These are phyloP conservation scores for Sinocyclocheilus anshuiensis DNA, from an alignment of 2,113 vertebrate species.

Conservation along the genomic window DNA sequence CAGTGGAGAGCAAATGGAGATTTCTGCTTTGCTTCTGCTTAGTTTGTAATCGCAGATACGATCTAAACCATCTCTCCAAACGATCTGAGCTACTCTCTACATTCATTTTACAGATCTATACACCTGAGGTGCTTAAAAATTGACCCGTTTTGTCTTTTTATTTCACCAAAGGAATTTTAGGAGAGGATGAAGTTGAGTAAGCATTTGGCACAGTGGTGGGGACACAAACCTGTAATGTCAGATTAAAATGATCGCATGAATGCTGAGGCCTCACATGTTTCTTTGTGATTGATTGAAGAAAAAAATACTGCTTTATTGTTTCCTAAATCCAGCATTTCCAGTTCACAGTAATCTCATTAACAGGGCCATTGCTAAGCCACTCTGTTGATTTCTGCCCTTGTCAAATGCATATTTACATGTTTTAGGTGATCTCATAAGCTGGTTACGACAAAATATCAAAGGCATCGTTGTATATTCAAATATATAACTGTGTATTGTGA, in stretches of 20 bases:
- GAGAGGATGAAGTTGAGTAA: background rate
- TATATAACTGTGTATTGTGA: background rate
- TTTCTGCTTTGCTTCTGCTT: slow-evolving; percentile 6
- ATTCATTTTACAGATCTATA: background rate
- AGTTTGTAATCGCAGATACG: background rate
- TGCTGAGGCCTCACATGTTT: background rate
- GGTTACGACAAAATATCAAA: slow-evolving; percentile 12
- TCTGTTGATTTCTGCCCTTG: slow-evolving; percentile 21
- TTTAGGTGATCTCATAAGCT: slow-evolving; percentile 23
- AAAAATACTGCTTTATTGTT: slow-evolving; percentile 22
- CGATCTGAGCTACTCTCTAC: background rate
- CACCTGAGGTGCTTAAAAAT: background rate
- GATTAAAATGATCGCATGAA: background rate
- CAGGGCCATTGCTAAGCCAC: slow-evolving; percentile 32
- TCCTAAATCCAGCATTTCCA: slow-evolving; percentile 26
- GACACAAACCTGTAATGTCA: background rate
- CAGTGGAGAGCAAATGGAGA: background rate
- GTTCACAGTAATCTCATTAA: slow-evolving; percentile 42
- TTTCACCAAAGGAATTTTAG: background rate
- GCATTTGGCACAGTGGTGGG: background rate
- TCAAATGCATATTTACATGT: slow-evolving; percentile 28
- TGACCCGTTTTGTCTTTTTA: background rate
- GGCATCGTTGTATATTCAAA: slow-evolving; percentile 7
- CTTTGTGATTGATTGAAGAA: slow-evolving; percentile 9
- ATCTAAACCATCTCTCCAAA: background rate